These are phyloP conservation scores for Tricholaema leucomelas DNA, from an alignment of 2,113 vertebrate genomes.

Conservation along the genomic window DNA sequence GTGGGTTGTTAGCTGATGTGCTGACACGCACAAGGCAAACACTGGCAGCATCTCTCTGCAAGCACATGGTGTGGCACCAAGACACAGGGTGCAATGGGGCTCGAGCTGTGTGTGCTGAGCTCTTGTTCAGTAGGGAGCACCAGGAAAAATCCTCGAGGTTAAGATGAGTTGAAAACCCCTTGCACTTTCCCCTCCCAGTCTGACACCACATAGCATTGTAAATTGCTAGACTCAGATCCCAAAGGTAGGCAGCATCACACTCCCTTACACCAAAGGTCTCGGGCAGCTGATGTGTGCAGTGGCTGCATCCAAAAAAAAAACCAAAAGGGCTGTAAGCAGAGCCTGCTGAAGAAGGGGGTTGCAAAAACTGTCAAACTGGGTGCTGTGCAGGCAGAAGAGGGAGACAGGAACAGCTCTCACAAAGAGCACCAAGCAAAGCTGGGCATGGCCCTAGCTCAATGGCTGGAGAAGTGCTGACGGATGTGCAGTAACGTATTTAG, in stretches of 20 bases:
- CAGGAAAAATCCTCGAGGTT: not conserved
- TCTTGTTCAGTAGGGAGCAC: not conserved
- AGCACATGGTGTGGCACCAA: not conserved
- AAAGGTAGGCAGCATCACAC: not conserved
- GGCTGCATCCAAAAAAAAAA: not conserved
- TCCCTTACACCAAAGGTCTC: not conserved
- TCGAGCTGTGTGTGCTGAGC: not conserved
- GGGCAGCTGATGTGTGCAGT: not conserved
- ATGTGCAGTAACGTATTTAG: not conserved
- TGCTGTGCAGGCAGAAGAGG: not conserved
- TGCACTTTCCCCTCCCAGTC: not conserved
- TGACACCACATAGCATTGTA: fast-evolving
- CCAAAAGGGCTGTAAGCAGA: not conserved
- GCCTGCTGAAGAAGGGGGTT: not conserved
- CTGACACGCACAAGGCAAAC: not conserved
- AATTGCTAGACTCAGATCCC: not conserved
- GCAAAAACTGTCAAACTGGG: not conserved
- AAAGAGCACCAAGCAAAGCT: not conserved
- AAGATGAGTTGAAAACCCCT: not conserved
- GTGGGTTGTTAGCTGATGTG: not conserved
- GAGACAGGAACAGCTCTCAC: not conserved
- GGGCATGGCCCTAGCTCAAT: not conserved
- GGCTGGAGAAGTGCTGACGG: not conserved
- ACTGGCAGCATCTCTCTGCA: fast-evolving
- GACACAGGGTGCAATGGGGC: fast-evolving